Percentiles rank a stretch among this genome's conserved stretches.
Conservation (phyloP, 2,113 vertebrate genomes). For the Corydoras maculifer region DNA sequence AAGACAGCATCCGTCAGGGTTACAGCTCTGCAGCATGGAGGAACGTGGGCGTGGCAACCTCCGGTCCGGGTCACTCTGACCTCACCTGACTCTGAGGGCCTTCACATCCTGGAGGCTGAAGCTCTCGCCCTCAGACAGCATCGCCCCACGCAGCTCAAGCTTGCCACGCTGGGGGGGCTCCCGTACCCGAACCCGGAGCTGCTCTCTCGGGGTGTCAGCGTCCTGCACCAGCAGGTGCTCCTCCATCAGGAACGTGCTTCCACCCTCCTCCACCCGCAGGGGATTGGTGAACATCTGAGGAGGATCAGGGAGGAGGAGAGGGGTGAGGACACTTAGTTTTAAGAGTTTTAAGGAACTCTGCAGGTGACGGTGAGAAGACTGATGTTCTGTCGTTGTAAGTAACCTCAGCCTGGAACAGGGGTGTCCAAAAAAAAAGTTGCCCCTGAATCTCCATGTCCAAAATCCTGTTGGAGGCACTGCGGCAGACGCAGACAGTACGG, state of each 20-base stretch:
- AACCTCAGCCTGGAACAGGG: no score
- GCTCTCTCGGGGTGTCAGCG: conserved; percentile 56
- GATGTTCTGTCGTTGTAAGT: no score
- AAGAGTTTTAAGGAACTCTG: no score
- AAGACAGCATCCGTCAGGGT: not conserved
- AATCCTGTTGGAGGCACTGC: no score
- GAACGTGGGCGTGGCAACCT: not conserved
- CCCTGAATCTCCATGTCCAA: no score
- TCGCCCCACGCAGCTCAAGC: conserved; percentile 51
- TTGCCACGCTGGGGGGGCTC: conserved; percentile 44
- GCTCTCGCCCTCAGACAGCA: conserved; percentile 45
- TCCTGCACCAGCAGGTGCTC: conserved; percentile 65
- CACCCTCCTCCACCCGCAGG: conserved; percentile 61
- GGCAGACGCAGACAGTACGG: no score
- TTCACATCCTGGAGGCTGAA: conserved; percentile 59
- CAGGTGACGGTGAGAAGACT: no score
- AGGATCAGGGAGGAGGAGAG: no score
- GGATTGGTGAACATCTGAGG: conserved; percentile 66
- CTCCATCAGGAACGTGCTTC: conserved; percentile 53
- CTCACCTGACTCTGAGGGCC: conserved; percentile 54
- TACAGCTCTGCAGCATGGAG: not conserved
- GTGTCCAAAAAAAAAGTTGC: no score
- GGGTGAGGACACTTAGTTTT: no score
- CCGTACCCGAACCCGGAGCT: conserved; percentile 54
- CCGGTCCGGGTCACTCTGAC: not conserved